Evolutionary conservation across 2,113 vertebrate genomes (phyloP).

Genomic region (Rhinogobius similis): DNA sequence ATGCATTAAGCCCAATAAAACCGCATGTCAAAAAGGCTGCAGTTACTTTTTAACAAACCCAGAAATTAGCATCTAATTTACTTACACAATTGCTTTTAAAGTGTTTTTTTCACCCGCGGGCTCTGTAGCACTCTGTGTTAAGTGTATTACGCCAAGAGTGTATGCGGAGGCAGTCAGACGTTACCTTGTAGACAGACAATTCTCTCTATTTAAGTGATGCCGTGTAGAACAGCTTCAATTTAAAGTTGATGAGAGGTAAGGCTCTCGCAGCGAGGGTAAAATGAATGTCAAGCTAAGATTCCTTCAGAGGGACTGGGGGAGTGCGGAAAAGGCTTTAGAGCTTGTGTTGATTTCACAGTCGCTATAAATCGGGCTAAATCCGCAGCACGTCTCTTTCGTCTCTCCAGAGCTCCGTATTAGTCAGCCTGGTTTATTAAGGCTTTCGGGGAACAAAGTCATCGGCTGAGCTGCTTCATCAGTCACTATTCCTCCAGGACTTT

Average conservation of each 20-base stretch:
- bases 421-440: slow-evolving; percentile 44
- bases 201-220: background rate
- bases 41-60: slow-evolving; percentile 16
- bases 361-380: slow-evolving; percentile 53
- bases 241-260: slow-evolving; percentile 27
- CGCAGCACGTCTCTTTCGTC: slow-evolving; percentile 35
- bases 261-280: slow-evolving; percentile 29
- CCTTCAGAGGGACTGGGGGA: slow-evolving; percentile 19
- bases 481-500: slow-evolving; percentile 32
- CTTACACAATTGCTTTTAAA: background rate
- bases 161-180: background rate
- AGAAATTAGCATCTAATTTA: slow-evolving; percentile 10
- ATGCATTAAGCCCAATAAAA: slow-evolving; percentile 4
- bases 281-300: slow-evolving; percentile 31
- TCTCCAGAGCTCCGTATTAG: slow-evolving; percentile 42
- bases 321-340: slow-evolving; percentile 42
- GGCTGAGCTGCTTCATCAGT: slow-evolving; percentile 48
- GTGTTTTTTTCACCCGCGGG: background rate
- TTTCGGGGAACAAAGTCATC: slow-evolving; percentile 24
- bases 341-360: slow-evolving; percentile 60
- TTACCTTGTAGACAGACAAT: slow-evolving; percentile 10
- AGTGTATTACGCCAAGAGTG: slow-evolving; percentile 3
- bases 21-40: background rate
- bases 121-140: background rate
- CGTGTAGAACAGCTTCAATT: slow-evolving; percentile 23